Conservation (phyloP, 2,888 invertebrate species). For the Rhabditoides inermis region DNA sequence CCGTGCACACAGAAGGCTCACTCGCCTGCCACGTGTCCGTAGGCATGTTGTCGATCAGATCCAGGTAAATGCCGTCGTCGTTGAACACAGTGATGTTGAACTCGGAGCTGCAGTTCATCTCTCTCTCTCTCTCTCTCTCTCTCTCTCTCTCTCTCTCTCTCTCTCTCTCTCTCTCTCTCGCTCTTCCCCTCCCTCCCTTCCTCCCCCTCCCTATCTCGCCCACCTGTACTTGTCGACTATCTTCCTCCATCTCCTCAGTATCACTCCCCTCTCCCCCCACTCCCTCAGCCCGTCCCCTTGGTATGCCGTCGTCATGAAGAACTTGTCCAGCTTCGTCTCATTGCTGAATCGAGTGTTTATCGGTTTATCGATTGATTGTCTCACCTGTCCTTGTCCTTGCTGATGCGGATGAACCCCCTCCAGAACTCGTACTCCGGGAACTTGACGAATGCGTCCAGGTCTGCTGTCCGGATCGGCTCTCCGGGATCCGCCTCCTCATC, state of each 20-base stretch:
- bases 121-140: too few species aligned
- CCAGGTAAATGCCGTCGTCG: conserved; percentile 45
- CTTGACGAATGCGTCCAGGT: conserved; percentile 29
- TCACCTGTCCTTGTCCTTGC: conserved; percentile 9
- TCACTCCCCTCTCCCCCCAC: conserved; percentile 31
- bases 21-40: conserved; percentile 37
- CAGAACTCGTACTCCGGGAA: conserved; percentile 44
- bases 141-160: too few species aligned
- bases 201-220: neutral
- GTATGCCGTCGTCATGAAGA: conserved; percentile 38
- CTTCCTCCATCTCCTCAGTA: conserved; percentile 31
- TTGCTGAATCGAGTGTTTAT: neutral
- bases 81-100: conserved; percentile 40
- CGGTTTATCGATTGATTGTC: neutral
- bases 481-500: conserved; percentile 15
- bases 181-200: neutral
- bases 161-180: too few species aligned
- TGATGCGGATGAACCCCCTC: conserved; percentile 33
- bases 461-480: conserved; percentile 7
- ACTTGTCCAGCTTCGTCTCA: conserved; percentile 15
- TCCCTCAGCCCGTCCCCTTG: conserved; percentile 28
- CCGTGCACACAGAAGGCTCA: neutral
- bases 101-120: too few species aligned
- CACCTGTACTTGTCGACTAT: conserved; percentile 43
- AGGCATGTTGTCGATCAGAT: conserved; percentile 46